Percentiles rank a stretch among this genome's conserved stretches.
phyloP scores from a whole-genome alignment of 2,113 vertebrate genomes.

The Ursus arctos region DNA sequence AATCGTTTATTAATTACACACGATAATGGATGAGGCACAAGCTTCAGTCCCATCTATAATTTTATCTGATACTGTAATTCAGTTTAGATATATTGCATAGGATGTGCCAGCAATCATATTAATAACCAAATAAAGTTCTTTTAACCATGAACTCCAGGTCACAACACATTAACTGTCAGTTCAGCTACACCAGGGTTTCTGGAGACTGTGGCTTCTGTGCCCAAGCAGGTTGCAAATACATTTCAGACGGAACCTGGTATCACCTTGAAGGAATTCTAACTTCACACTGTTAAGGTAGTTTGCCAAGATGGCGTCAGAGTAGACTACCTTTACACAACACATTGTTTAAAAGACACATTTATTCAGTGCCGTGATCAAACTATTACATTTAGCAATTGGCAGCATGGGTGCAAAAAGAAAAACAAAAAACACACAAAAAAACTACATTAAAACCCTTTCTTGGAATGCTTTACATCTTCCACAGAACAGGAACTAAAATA shows the following conservation, averaged over 20 bases:
- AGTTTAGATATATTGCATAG: background rate
- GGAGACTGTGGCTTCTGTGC: background rate
- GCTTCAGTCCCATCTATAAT: background rate
- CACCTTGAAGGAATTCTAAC: background rate
- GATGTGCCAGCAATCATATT: background rate
- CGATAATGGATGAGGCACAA: background rate
- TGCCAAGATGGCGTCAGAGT: background rate
- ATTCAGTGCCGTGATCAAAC: background rate
- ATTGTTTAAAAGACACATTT: background rate
- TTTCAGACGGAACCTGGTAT: background rate
- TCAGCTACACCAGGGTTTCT: background rate
- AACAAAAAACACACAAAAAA: background rate
- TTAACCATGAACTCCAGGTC: background rate
- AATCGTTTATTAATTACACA: background rate
- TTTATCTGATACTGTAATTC: background rate
- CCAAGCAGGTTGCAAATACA: background rate
- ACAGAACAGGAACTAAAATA: background rate
- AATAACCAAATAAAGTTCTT: background rate
- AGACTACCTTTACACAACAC: background rate
- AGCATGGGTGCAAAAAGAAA: background rate
- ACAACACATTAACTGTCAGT: background rate
- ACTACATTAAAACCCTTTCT: background rate
- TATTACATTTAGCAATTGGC: background rate
- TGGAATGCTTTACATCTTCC: background rate
- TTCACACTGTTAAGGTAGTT: background rate